A percentile compares a stretch with the other conserved stretches of the same genome.
phyloP scores from a whole-genome alignment of 2,888 invertebrate genomes.

The Leptarthrus brevirostris region DNA sequence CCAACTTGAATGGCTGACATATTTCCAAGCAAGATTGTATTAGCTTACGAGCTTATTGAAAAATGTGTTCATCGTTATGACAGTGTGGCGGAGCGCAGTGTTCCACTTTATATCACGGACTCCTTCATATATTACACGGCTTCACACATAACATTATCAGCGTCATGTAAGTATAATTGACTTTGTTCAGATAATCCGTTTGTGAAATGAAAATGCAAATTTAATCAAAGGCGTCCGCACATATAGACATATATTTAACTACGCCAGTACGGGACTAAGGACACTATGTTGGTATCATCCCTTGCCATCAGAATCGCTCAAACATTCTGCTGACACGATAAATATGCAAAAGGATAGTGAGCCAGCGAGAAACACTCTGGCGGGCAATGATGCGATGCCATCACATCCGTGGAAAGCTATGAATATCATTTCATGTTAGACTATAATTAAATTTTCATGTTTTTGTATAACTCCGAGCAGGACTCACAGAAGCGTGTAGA shows the following conservation, averaged over 20 bases:
- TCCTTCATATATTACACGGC: background rate
- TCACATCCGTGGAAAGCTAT: conserved; percentile 41
- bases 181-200: conserved; percentile 58
- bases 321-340: conserved; percentile 40
- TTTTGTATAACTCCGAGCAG: conserved; percentile 29
- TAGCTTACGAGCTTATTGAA: background rate
- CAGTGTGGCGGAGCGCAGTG: background rate
- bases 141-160: conserved; percentile 50
- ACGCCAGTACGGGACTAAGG: background rate
- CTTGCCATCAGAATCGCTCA: conserved; percentile 26
- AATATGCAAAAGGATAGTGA: conserved; percentile 44
- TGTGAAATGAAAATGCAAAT: conserved; percentile 58
- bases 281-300: conserved; percentile 15
- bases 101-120: background rate
- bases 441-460: conserved; percentile 49
- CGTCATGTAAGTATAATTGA: conserved; percentile 58
- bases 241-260: conserved; percentile 6
- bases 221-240: conserved; percentile 57
- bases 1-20: no score
- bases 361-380: conserved; percentile 29
- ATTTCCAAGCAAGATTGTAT: background rate
- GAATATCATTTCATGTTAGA: conserved; percentile 43
- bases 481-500: background rate
- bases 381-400: conserved; percentile 34
- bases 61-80: background rate